Percentiles rank a stretch among this genome's conserved stretches.
These are phyloP conservation scores for Nestor notabilis DNA, from an alignment of 2,113 vertebrate genomes.

Conservation along the genomic window DNA sequence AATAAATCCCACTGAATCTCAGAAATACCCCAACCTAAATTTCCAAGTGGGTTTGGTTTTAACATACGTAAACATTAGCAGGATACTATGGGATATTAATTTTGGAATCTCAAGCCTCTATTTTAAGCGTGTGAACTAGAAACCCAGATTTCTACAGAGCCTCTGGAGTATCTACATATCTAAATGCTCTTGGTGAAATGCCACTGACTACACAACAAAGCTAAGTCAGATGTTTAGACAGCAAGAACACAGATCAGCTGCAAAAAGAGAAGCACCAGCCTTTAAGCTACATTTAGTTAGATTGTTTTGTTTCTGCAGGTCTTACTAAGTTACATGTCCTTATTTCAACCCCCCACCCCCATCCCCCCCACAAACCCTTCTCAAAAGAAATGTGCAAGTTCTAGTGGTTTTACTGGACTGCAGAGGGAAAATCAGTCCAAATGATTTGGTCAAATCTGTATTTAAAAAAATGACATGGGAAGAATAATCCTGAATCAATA, in stretches of 20 bases:
- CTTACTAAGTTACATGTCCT: background rate
- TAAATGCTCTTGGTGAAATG: background rate
- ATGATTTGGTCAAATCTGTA: background rate
- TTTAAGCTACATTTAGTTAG: background rate
- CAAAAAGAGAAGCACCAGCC: background rate
- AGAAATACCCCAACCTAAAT: background rate
- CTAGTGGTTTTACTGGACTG: background rate
- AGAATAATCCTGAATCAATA: background rate
- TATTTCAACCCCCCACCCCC: background rate
- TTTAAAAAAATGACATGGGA: background rate
- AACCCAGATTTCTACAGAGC: background rate
- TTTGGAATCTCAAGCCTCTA: background rate
- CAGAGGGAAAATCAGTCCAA: background rate
- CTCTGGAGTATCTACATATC: background rate
- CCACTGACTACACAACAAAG: background rate
- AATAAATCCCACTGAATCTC: background rate
- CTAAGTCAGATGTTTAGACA: background rate
- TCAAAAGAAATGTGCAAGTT: background rate
- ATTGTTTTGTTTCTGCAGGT: background rate
- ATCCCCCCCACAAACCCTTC: background rate
- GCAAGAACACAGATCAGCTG: background rate
- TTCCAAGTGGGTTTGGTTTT: background rate
- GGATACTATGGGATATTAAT: background rate
- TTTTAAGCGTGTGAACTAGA: background rate
- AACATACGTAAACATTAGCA: background rate